Evolutionary conservation across 2,113 vertebrate genomes (phyloP).

Genomic region (Tetraodon nigroviridis): DNA sequence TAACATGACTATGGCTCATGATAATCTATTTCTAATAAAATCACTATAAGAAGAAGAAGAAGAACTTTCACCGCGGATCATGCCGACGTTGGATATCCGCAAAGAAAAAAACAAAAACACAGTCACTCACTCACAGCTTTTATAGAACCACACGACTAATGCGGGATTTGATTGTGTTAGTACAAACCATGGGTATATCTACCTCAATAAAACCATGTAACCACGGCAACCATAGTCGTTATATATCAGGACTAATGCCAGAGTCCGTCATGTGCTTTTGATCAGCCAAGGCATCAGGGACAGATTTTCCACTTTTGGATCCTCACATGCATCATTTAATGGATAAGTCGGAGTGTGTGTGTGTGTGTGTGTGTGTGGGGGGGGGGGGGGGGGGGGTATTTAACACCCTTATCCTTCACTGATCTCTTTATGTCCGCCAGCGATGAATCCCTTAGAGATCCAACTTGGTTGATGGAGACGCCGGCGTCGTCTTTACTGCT

Average conservation of each 20-base stretch:
- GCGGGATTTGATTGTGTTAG: neutral
- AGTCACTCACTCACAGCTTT: no score
- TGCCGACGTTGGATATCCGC: neutral
- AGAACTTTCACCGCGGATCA: neutral
- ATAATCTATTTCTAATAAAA: slow-evolving; percentile 75
- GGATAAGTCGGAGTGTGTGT: neutral
- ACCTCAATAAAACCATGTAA: neutral
- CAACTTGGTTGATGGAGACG: neutral
- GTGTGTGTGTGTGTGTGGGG: no score
- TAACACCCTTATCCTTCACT: slow-evolving; percentile 2
- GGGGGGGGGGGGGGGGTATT: neutral
- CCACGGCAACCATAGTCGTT: neutral
- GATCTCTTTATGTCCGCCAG: no score
- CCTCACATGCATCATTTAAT: slow-evolving; percentile 37
- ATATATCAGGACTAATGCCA: neutral
- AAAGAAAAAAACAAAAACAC: neutral
- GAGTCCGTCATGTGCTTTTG: neutral
- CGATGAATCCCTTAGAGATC: neutral
- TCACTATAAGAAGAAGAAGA: slow-evolving; percentile 19
- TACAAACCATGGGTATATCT: neutral
- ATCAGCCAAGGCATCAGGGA: neutral
- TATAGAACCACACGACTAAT: no score
- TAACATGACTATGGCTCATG: slow-evolving; percentile 67
- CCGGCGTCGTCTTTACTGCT: neutral
- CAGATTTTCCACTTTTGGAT: slow-evolving; percentile 4